phyloP scores from a whole-genome alignment of 2,888 invertebrate species.

The Nemotelus pantherinus region DNA sequence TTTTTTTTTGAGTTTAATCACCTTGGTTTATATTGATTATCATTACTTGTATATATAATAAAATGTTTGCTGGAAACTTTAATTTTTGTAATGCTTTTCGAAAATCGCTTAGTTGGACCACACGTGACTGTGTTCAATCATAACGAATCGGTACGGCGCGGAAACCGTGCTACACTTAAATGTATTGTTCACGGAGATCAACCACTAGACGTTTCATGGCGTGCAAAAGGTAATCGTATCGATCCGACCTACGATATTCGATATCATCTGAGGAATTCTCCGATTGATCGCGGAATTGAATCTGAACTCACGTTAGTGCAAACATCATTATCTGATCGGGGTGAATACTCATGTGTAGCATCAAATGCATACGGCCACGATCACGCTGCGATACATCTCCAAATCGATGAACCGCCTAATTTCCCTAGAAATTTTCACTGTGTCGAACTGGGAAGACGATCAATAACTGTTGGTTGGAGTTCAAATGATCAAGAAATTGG shows the following conservation, averaged over 20 bases:
- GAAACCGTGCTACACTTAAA: conserved; percentile 66
- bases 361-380: conserved; percentile 72
- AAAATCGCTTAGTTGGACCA: conserved; percentile 64
- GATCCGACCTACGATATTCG: conserved; percentile 67
- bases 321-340: conserved; percentile 67
- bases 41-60: background rate
- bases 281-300: conserved; percentile 63
- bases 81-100: background rate
- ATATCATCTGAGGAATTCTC: conserved; percentile 63
- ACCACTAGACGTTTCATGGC: conserved; percentile 68
- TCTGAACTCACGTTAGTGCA: conserved; percentile 70
- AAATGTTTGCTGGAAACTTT: too few relatives aligned
- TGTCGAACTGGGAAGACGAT: conserved; percentile 68
- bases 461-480: conserved; percentile 69
- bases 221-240: conserved; percentile 65
- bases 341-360: conserved; percentile 72
- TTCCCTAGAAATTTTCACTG: conserved; percentile 70
- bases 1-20: too few relatives aligned
- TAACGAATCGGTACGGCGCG: conserved; percentile 67
- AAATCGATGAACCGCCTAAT: conserved; percentile 71
- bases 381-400: conserved; percentile 64
- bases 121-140: conserved; percentile 66
- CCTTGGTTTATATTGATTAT: background rate
- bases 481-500: conserved; percentile 64
- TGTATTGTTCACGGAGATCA: conserved; percentile 69